Percentiles rank a stretch among this genome's conserved stretches.
phyloP scores from a whole-genome alignment of 2,888 invertebrate genomes.

The Synanthedon formicaeformis region DNA sequence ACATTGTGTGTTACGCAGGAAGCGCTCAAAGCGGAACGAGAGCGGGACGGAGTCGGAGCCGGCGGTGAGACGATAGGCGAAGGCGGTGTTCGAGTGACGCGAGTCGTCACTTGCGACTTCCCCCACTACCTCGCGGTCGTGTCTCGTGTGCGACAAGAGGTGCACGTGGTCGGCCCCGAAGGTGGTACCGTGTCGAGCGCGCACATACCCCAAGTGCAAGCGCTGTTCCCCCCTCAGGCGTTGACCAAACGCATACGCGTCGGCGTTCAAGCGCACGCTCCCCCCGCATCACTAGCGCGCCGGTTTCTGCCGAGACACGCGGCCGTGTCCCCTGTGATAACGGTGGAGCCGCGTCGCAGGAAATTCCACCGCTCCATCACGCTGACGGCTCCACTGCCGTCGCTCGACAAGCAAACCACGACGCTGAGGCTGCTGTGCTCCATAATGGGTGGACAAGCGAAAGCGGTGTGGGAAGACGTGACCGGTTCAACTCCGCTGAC shows the following conservation, averaged over 20 bases:
- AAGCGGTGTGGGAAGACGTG: constrained; percentile 99
- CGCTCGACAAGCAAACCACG: constrained; percentile 36
- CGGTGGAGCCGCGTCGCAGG: constrained; percentile 95
- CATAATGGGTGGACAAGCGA: constrained; percentile 95
- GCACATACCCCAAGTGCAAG: constrained; percentile 88
- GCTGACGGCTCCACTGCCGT: constrained; percentile 88
- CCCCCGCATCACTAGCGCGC: constrained; percentile 84
- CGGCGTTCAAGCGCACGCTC: constrained; percentile 96
- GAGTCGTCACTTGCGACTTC: constrained; percentile 96
- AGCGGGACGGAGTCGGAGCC: constrained; percentile 85
- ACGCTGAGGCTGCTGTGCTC: constrained; percentile 90
- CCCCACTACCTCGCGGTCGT: constrained; percentile 98
- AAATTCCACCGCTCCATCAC: constrained; percentile 99
- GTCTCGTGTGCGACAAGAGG: constrained; percentile 94
- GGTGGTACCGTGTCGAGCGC: constrained; percentile 96
- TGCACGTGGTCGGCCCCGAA: constrained; percentile 96
- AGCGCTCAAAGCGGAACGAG: constrained; percentile 77
- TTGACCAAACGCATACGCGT: constrained; percentile 99
- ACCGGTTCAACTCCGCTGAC: constrained; percentile 98
- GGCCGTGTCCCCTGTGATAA: constrained; percentile 97
- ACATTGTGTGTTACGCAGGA: constrained; percentile 71
- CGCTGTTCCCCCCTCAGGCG: constrained; percentile 92
- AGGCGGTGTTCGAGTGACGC: constrained; percentile 89
- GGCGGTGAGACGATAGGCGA: constrained; percentile 49
- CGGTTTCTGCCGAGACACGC: constrained; percentile 95